Conservation (phyloP, 2,888 invertebrate species). For the Phragmatobia fuliginosa region DNA sequence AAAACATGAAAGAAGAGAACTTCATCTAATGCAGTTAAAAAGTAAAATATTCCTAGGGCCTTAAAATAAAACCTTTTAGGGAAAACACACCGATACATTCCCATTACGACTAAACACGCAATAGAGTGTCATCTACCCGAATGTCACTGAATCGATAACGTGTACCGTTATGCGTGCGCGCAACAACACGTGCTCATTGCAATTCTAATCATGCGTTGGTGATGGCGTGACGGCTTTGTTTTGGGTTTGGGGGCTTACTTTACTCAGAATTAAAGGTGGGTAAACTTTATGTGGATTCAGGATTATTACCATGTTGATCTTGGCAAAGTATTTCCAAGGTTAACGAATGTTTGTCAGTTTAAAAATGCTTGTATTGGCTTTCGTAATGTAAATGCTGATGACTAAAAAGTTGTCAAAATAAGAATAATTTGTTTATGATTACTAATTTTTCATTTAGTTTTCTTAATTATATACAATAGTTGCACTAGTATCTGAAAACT, state of each 20-base stretch:
- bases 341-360: neutral
- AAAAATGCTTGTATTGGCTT: neutral
- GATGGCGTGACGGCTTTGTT: slow-evolving; percentile 25
- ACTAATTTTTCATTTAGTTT: neutral
- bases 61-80: neutral
- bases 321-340: neutral
- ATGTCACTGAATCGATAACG: slow-evolving; percentile 56
- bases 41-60: no score
- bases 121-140: slow-evolving; percentile 34
- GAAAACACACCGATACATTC: slow-evolving; percentile 25
- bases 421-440: no score
- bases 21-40: neutral
- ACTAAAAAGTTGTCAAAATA: neutral
- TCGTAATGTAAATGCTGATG: neutral
- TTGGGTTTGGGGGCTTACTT: neutral
- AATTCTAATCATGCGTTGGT: slow-evolving; percentile 54
- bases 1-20: no score
- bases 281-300: neutral
- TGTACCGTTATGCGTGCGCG: slow-evolving; percentile 54
- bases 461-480: no score
- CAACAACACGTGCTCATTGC: slow-evolving; percentile 58
- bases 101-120: slow-evolving; percentile 24
- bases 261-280: neutral
- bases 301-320: neutral
- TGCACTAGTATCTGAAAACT: no score